phyloP scores from a whole-genome alignment of 1,140 invertebrate genomes.

The Aphaenogaster floridana region DNA sequence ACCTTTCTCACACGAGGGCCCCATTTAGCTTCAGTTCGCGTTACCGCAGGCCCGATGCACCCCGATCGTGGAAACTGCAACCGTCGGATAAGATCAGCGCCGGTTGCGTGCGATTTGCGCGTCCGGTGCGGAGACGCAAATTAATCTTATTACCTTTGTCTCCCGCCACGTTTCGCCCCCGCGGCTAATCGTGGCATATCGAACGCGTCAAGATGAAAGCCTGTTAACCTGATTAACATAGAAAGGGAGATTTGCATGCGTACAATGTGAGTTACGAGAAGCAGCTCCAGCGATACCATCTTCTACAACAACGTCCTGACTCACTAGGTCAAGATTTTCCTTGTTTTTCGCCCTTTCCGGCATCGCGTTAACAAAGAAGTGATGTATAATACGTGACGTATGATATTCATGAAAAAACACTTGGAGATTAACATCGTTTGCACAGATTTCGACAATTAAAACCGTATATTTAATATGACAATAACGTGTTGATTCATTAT shows the following conservation, averaged over 20 bases:
- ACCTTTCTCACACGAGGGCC: constrained; percentile 26
- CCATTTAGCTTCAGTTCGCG: neutral
- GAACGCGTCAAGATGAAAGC: constrained; percentile 44
- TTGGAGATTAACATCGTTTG: neutral
- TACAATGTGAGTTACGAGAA: constrained; percentile 45
- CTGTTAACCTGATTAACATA: constrained; percentile 54
- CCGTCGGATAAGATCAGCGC: constrained; percentile 11
- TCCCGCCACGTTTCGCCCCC: neutral
- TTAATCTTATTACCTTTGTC: constrained; percentile 1
- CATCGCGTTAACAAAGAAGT: neutral
- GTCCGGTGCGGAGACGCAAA: constrained; percentile 17
- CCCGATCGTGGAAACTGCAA: neutral
- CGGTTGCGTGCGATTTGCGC: constrained; percentile 14
- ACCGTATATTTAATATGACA: neutral
- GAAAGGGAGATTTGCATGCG: constrained; percentile 56
- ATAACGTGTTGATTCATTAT: neutral
- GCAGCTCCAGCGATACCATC: constrained; percentile 31
- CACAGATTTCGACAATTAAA: neutral
- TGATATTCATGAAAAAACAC: neutral
- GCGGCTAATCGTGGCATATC: constrained; percentile 45
- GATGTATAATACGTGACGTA: too few relatives aligned
- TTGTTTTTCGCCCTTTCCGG: neutral
- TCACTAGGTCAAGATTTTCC: constrained; percentile 41
- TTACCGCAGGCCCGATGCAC: constrained; percentile 5
- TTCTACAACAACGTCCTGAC: constrained; percentile 29